Evolutionary conservation across 2,113 vertebrate species (phyloP), one percentile per base, ranked within the genome.

Genomic region (Psilopogon haemacephalus): DNA sequence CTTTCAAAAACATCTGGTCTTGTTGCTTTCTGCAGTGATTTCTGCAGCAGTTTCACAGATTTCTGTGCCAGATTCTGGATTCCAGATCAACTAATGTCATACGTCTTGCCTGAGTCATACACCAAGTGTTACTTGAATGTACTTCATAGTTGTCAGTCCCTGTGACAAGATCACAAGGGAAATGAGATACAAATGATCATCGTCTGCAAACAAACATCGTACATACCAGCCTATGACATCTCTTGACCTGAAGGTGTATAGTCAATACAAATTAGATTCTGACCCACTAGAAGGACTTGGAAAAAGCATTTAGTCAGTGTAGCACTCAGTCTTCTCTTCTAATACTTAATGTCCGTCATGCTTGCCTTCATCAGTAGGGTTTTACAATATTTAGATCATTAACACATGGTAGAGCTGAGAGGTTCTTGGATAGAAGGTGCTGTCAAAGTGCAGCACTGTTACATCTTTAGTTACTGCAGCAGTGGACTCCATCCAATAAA

Each of bases 191-290:
- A 74, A 71, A 71, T 77, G 62, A 38, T 83, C 72, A 26, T 37
- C 11, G 3, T 83, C 64, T 73, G 13, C 81, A 84, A 84, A 60
- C 77, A 85, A 78, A 76, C 67, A 46, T 56, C 56, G 42, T 40
- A 58, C 18, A 1, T 24, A 24, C 15, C 40, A 48, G 65, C 59
- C 70, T 63, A 17, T 35, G 72, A 23, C 40, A 68, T 44, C 54
- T 64, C 62, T 63, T 79, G 85, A 76, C 81, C 58, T 74, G 63
- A n/a, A 89, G 77, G 52, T 62, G 60, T 52, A 27, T 7, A 67
- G 86, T 85, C 84, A 74, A 44, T 84, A 78, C 40, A 71, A 38
- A 92, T 77, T 67, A 73, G 55, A 69, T 89, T 96, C 89, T 89
- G 63, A 73, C 37, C 33, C 30, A 5, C 37, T 70, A 1, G 69